Conservation (phyloP, 2,797 vertebrate species). For the Sebastolobus altivelis region DNA sequence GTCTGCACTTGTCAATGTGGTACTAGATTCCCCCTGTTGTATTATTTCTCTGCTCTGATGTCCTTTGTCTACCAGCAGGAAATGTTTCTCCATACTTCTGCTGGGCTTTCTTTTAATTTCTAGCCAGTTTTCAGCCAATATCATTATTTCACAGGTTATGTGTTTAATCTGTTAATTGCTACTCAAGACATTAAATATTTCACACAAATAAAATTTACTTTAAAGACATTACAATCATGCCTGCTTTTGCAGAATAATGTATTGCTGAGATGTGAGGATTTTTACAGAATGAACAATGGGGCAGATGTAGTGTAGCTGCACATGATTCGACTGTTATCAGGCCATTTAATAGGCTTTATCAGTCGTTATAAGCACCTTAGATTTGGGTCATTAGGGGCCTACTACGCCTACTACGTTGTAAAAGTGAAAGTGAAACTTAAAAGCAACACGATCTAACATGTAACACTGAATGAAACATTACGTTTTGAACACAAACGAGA, state of each 20-base stretch:
- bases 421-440: no score
- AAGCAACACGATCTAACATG: no score
- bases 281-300: background rate
- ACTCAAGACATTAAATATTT: background rate
- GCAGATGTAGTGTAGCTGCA: background rate
- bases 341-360: no score
- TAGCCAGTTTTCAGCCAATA: background rate
- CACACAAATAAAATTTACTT: background rate
- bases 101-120: background rate
- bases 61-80: background rate
- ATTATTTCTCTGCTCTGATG: conserved; percentile 2
- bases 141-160: background rate
- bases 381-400: no score
- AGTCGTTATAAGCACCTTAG: no score
- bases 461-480: no score
- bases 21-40: background rate
- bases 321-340: no score
- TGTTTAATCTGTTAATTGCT: background rate
- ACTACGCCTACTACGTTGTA: no score
- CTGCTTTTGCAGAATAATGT: background rate
- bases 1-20: background rate
- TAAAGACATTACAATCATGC: background rate
- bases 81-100: background rate
- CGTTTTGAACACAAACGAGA: no score
- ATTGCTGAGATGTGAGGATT: background rate